phyloP scores from a whole-genome alignment of 1,140 invertebrate species.

The Scaptomyza graminum region DNA sequence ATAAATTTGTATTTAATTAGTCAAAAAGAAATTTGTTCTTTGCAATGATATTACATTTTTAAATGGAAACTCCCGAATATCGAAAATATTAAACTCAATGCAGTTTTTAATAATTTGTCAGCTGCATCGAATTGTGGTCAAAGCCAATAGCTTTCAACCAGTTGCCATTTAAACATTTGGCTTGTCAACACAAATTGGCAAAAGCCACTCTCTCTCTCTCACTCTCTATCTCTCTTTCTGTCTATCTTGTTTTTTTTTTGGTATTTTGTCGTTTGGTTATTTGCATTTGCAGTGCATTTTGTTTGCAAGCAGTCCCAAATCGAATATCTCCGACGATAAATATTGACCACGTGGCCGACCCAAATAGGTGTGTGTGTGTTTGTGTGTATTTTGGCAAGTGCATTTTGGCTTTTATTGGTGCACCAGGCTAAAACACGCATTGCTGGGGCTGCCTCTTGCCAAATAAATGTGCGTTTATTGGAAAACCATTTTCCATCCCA shows the following conservation, averaged over 20 bases:
- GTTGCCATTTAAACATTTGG: conserved; percentile 11
- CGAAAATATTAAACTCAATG: too few species aligned
- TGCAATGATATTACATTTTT: too few species aligned
- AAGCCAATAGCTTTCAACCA: conserved; percentile 1
- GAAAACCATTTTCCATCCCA: background rate
- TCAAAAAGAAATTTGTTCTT: too few species aligned
- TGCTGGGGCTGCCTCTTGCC: conserved; percentile 11
- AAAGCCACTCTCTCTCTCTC: conserved; percentile 9
- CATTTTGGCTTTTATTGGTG: conserved; percentile 78
- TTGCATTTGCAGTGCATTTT: conserved; percentile 24
- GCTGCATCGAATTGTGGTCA: conserved; percentile 5
- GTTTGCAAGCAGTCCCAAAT: conserved; percentile 32
- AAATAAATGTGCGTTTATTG: conserved; percentile 38
- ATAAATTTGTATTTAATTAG: too few species aligned
- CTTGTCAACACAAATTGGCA: conserved; percentile 35
- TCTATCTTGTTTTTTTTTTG: conserved; percentile 5
- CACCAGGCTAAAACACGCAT: conserved; percentile 64
- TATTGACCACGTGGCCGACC: conserved; percentile 48
- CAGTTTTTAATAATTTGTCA: background rate
- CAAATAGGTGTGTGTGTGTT: conserved; percentile 41
- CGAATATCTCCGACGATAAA: conserved; percentile 48
- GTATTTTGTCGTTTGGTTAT: conserved; percentile 7
- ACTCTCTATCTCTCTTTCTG: background rate
- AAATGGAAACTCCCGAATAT: too few species aligned
- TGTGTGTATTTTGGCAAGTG: conserved; percentile 70